Evolutionary conservation across 53 echinoderm and acorn worm genomes (phyloP).

Genomic region (Apostichopus leukothele): DNA sequence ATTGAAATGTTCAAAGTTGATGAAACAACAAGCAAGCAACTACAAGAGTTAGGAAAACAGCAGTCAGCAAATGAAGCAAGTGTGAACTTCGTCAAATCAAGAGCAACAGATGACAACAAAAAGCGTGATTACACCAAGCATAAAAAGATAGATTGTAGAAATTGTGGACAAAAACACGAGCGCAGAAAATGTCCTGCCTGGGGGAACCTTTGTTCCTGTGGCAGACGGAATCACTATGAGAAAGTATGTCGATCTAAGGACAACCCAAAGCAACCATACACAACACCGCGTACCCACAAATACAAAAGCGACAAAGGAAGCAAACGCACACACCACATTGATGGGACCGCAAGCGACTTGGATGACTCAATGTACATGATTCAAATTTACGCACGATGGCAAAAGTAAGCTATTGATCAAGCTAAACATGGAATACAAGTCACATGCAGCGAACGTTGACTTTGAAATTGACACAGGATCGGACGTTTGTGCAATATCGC

Average conservation of each 20-base stretch:
- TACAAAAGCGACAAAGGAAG: background rate
- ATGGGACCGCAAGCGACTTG: background rate
- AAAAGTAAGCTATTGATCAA: slow-evolving; percentile 11
- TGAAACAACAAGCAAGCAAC: background rate
- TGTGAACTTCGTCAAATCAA: slow-evolving; percentile 5
- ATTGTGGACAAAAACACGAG: slow-evolving; percentile 38
- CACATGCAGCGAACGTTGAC: slow-evolving; percentile 28
- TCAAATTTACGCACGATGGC: slow-evolving; percentile 12
- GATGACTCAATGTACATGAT: slow-evolving; percentile 3
- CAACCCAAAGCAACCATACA: background rate
- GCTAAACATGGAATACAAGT: slow-evolving; percentile 4
- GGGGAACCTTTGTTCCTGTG: slow-evolving; percentile 33
- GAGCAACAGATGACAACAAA: background rate
- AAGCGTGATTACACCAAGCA: background rate
- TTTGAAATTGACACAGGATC: slow-evolving; percentile 29
- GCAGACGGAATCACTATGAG: slow-evolving; percentile 37
- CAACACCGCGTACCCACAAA: background rate
- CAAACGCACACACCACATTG: slow-evolving; percentile 34
- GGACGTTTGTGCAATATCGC: slow-evolving; percentile 28
- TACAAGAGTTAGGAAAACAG: too few species aligned
- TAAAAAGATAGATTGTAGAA: slow-evolving; percentile 30
- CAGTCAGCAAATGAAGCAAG: slow-evolving; percentile 5
- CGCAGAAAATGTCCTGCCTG: slow-evolving; percentile 33
- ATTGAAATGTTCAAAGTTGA: slow-evolving; percentile 30
- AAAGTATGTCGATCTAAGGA: slow-evolving; percentile 31